Percentiles rank a stretch among this genome's conserved stretches.
Evolutionary conservation across 2,797 vertebrate species (phyloP).

Genomic region (Rallus crepitans): DNA sequence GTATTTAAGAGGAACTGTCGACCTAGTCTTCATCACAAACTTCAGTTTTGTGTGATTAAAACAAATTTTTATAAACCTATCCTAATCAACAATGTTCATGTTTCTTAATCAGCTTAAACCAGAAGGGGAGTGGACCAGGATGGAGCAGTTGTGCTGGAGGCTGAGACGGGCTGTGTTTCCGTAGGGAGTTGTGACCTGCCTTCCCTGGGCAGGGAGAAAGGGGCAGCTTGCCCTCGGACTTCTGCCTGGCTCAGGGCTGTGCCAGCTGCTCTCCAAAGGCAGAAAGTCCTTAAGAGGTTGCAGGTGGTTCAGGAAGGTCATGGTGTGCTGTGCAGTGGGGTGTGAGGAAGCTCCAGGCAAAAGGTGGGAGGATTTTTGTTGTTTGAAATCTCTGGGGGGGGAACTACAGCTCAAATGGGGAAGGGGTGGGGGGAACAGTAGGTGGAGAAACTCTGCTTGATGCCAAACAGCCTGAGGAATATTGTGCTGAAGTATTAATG

Average conservation of each 20-base stretch:
- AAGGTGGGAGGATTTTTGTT: not conserved
- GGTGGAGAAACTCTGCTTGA: not conserved
- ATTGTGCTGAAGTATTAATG: not conserved
- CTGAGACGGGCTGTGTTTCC: not conserved
- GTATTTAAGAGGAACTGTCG: constrained; percentile 70
- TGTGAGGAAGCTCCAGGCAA: not conserved
- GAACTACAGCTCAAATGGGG: not conserved
- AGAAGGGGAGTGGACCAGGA: not conserved
- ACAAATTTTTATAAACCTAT: constrained; percentile 70
- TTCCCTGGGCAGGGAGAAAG: not conserved
- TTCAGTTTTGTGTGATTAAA: constrained; percentile 74
- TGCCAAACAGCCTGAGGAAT: not conserved
- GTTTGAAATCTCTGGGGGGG: not conserved
- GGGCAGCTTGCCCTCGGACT: too few species aligned
- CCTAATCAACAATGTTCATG: not conserved
- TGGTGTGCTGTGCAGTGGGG: not conserved
- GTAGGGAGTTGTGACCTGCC: too few species aligned
- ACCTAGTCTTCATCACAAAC: constrained; percentile 69
- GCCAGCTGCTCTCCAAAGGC: not conserved
- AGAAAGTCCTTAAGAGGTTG: not conserved
- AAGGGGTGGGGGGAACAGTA: not conserved
- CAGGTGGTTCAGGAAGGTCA: not conserved
- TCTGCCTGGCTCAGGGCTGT: not conserved
- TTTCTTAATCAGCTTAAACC: constrained; percentile 31
- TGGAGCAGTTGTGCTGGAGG: not conserved